A percentile compares a stretch with the other conserved stretches of the same genome.
These are phyloP conservation scores for Dunckerocampus dactyliophorus DNA, from an alignment of 2,113 vertebrate genomes.

Conservation along the genomic window DNA sequence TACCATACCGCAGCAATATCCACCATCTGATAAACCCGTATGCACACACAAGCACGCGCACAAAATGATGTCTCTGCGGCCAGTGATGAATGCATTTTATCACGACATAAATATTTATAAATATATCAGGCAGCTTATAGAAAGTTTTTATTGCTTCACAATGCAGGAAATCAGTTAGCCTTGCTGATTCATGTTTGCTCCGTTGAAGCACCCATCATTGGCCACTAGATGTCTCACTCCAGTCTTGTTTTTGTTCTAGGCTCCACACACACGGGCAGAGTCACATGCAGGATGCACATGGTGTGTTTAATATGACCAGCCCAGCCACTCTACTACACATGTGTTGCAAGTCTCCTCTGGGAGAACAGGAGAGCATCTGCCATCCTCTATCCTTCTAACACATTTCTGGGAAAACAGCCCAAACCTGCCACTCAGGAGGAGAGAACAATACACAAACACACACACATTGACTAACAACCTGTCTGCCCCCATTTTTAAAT, in stretches of 20 bases:
- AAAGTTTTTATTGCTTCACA: slow-evolving; percentile 21
- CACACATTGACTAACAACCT: slow-evolving; percentile 9
- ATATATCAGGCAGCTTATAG: slow-evolving; percentile 19
- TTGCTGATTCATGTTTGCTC: slow-evolving; percentile 16
- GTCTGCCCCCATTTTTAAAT: slow-evolving; percentile 23
- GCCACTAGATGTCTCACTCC: slow-evolving; percentile 64
- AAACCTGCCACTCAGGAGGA: slow-evolving; percentile 49
- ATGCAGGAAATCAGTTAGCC: slow-evolving; percentile 9
- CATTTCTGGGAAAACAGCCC: slow-evolving; percentile 62
- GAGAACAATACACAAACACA: slow-evolving; percentile 3
- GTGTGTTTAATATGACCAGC: slow-evolving; percentile 76
- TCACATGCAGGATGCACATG: slow-evolving; percentile 69
- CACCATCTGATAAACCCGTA: slow-evolving; percentile 45
- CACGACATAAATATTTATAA: slow-evolving; percentile 11
- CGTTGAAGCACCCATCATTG: slow-evolving; percentile 13
- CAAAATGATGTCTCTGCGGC: not conserved
- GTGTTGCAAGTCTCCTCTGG: slow-evolving; percentile 62
- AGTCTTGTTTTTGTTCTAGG: slow-evolving; percentile 17
- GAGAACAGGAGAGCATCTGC: slow-evolving; percentile 71
- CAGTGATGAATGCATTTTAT: slow-evolving; percentile 18
- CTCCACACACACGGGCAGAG: slow-evolving; percentile 25
- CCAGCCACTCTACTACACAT: slow-evolving; percentile 59
- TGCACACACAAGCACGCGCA: slow-evolving; percentile 20
- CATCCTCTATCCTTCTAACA: slow-evolving; percentile 56
- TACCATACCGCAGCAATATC: slow-evolving; percentile 47